Conservation (phyloP, 1,140 invertebrate genomes). For the Leptestheria dahalacensis region DNA sequence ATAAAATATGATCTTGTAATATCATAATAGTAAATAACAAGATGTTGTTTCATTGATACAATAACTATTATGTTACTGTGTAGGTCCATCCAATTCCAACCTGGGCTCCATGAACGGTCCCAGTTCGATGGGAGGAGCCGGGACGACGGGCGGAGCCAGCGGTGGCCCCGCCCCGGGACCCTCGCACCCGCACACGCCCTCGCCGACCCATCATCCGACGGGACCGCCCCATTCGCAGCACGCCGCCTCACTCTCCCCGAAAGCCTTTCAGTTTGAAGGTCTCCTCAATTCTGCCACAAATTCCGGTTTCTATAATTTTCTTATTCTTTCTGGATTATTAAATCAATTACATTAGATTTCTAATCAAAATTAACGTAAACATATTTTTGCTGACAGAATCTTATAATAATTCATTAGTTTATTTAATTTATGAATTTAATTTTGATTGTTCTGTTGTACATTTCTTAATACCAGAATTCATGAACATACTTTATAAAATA, state of each 20-base stretch:
- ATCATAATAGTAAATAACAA: too few relatives aligned
- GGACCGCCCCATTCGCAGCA: constrained; percentile 44
- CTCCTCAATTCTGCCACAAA: constrained; percentile 5
- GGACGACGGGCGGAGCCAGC: not conserved
- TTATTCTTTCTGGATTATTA: not conserved
- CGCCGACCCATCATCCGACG: constrained; percentile 1
- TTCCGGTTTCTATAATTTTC: not conserved
- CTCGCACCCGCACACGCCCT: constrained; percentile 16
- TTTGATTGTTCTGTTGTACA: too few relatives aligned
- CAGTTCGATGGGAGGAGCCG: constrained; percentile 4
- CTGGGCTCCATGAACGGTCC: constrained; percentile 5
- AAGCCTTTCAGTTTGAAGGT: constrained; percentile 36
- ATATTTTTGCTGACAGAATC: too few relatives aligned
- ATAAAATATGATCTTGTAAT: too few relatives aligned
- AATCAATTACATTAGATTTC: not conserved
- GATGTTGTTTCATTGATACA: not conserved
- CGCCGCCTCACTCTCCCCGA: constrained; percentile 45
- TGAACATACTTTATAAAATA: too few relatives aligned
- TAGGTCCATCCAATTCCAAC: not conserved
- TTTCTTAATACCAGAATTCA: too few relatives aligned
- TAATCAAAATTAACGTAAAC: too few relatives aligned
- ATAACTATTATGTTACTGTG: not conserved
- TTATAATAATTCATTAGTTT: too few relatives aligned
- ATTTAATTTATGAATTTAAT: too few relatives aligned
- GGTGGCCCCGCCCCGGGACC: not conserved